Conservation (phyloP, 2,888 invertebrate species). For the Mylabris sibirica region DNA sequence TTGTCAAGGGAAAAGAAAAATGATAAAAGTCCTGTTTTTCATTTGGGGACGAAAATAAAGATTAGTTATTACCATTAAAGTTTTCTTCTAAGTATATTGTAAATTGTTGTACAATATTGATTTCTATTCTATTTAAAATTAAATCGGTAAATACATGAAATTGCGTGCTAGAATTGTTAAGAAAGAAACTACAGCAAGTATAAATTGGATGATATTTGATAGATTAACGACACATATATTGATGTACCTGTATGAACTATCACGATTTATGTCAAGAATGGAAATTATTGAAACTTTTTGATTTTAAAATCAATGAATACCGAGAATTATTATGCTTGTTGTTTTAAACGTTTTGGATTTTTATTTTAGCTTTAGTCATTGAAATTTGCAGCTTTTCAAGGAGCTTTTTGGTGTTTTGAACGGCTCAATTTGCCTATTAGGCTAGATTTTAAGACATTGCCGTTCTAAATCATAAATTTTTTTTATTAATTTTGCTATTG, state of each 20-base stretch:
- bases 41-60: neutral
- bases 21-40: neutral
- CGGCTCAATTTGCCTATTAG: too few relatives aligned
- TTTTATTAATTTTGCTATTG: too few relatives aligned
- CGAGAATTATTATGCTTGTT: too few relatives aligned
- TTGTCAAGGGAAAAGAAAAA: too few relatives aligned
- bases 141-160: neutral
- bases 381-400: too few relatives aligned
- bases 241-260: constrained; percentile 35
- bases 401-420: too few relatives aligned
- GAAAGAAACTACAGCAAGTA: constrained; percentile 24
- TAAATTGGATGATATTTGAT: constrained; percentile 29
- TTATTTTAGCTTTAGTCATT: too few relatives aligned
- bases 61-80: too few relatives aligned
- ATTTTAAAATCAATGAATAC: neutral
- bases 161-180: constrained; percentile 12
- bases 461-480: too few relatives aligned
- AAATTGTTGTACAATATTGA: neutral
- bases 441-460: too few relatives aligned
- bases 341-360: too few relatives aligned
- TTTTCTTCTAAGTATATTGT: neutral
- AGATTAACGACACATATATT: constrained; percentile 24
- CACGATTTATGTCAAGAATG: constrained; percentile 26
- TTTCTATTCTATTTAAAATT: constrained; percentile 17
- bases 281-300: constrained; percentile 32